These are phyloP conservation scores for Chlorops oryzae DNA, from an alignment of 1,140 invertebrate genomes.

Conservation along the genomic window DNA sequence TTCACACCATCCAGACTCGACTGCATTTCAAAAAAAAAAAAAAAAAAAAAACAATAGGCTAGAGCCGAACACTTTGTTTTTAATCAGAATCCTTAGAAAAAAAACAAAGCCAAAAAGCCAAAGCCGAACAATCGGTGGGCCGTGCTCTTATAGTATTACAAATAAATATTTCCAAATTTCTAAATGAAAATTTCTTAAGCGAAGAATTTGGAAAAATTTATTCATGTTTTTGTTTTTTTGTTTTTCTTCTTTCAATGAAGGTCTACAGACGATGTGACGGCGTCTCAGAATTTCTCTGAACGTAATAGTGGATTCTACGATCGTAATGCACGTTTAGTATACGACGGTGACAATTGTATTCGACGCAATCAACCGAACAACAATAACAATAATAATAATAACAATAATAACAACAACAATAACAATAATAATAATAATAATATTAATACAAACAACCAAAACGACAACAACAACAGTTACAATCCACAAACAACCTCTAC, in stretches of 20 bases:
- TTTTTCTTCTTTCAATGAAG: conserved; percentile 35
- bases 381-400: conserved; percentile 16
- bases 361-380: conserved; percentile 12
- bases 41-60: too few species aligned
- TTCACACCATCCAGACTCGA: too few species aligned
- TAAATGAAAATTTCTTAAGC: neutral
- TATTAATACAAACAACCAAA: too few species aligned
- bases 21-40: too few species aligned
- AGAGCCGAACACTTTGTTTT: too few species aligned
- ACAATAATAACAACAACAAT: conserved; percentile 29
- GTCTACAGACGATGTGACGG: conserved; percentile 50
- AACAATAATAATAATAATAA: conserved; percentile 20
- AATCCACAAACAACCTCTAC: too few species aligned
- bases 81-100: neutral
- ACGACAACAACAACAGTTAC: too few species aligned
- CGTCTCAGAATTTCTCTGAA: conserved; percentile 43
- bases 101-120: neutral
- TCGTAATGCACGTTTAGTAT: conserved; percentile 32
- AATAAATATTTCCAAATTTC: neutral
- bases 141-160: neutral
- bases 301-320: conserved; percentile 50
- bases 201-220: neutral
- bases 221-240: conserved; percentile 4
- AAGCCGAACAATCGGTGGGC: neutral
- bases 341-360: conserved; percentile 18